Evolutionary conservation across 1,140 invertebrate species (phyloP), one percentile per base, ranked within the genome.

Genomic region (Zaprionus davidi): DNA sequence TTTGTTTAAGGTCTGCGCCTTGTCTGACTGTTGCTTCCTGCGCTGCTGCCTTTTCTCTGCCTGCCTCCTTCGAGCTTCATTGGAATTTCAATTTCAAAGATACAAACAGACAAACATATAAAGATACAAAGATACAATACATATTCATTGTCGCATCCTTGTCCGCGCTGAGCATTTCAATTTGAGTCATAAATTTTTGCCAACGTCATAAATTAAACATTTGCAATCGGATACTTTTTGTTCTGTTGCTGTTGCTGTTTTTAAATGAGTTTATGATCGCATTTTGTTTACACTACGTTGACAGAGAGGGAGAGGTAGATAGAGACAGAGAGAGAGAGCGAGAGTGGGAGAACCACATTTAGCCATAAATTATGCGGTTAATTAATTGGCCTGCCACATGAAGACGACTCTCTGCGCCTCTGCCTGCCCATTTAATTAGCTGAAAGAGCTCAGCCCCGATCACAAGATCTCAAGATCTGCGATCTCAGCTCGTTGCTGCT

Each of bases 121-220:
- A 38, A 79, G 41, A 20, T 44, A 79, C 62, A 83, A 34, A 28
- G 26, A 28, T 11, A 34, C 31, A 34, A 44, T 87, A 87, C 80
- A 87, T 88, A 88, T 88, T 88, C 84, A 87, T 87, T 77, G 76
- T 87, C 36, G 31, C 22, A 41, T 36, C 36, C 28, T 66, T 56
- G 34, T 41, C 15, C 49, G 71, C 73, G 83, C 73, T 67, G 84
- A 73, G 84, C 84, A 87, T 88, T 87, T 87, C 74, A 87, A 88
- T 83, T 82, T 82, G 78, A 55, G 78, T 84, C 75, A 90, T 88
- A 88, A 84, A 88, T 90, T 84, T 88, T 83, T 79, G 84, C 79
- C 78, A 73, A 77, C 70, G 85, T 88, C 85, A 88, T 90, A 90
- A 90, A 90, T 88, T 88, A 88, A 88, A 90, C 85, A 90, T 88